A percentile compares a stretch with the other conserved stretches of the same genome.
Evolutionary conservation across 2,113 vertebrate genomes (phyloP).

Genomic region (Clupea harengus): DNA sequence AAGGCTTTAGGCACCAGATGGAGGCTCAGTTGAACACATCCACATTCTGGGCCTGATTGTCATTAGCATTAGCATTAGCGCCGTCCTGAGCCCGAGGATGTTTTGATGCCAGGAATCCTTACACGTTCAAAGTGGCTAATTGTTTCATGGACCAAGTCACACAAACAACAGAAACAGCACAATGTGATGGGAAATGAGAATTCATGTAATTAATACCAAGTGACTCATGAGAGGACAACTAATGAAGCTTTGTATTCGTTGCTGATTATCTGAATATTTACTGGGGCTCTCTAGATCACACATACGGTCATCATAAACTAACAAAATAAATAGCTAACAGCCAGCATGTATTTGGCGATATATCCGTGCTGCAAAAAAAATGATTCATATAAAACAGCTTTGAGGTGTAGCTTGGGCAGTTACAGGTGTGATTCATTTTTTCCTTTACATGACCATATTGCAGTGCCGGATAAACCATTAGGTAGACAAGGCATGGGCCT

Average conservation of each 20-base stretch:
- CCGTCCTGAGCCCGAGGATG: no score
- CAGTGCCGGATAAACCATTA: no score
- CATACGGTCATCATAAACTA: not conserved
- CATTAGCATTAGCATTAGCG: no score
- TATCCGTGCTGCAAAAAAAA: not conserved
- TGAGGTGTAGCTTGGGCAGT: not conserved
- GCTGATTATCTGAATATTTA: not conserved
- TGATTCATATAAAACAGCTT: not conserved
- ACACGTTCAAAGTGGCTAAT: no score
- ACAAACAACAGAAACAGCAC: not conserved
- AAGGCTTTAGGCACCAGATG: no score
- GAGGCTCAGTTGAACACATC: no score
- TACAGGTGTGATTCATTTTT: not conserved
- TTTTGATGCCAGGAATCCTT: no score
- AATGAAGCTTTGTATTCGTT: not conserved
- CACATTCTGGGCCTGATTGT: no score
- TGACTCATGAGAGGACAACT: not conserved
- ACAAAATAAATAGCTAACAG: no score
- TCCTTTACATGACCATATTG: not conserved
- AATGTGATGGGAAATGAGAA: not conserved
- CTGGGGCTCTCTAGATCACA: not conserved
- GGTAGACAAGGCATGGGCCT: no score
- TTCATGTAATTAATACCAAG: not conserved
- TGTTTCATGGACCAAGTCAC: no score
- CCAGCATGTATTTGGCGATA: not conserved